These are phyloP conservation scores for Rhyacophila evoluta DNA, from an alignment of 2,888 invertebrate genomes.

Conservation along the genomic window DNA sequence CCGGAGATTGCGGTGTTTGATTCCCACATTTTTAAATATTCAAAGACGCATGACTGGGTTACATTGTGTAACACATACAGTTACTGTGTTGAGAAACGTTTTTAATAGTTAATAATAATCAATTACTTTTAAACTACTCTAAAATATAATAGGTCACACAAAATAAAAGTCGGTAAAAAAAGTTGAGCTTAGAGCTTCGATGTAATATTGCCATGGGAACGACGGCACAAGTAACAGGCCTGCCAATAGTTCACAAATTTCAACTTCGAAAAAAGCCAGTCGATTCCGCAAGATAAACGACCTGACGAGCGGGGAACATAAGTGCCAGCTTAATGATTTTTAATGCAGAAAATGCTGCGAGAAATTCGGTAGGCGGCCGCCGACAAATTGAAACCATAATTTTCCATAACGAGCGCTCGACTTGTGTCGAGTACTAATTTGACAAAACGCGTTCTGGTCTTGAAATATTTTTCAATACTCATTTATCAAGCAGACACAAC, in stretches of 20 bases:
- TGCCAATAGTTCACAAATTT: conserved; percentile 30
- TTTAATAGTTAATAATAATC: no score
- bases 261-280: background rate
- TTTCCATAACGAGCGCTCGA: conserved; percentile 25
- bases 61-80: no score
- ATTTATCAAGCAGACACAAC: conserved; percentile 26
- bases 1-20: no score
- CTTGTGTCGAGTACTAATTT: conserved; percentile 25
- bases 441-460: conserved; percentile 1
- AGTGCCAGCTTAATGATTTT: conserved; percentile 37
- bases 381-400: conserved; percentile 46
- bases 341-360: conserved; percentile 12
- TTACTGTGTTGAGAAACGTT: no score
- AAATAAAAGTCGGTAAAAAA: no score
- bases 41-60: no score
- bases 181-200: no score
- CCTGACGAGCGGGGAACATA: conserved; percentile 12
- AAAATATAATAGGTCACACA: no score
- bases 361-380: conserved; percentile 27
- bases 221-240: background rate
- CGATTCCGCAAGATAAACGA: conserved; percentile 24
- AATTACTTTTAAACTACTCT: no score
- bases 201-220: background rate
- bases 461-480: conserved; percentile 23
- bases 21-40: no score